Evolutionary conservation across 53 echinoderm and acorn worm genomes (phyloP).

Genomic region (Actinopyga echinites): DNA sequence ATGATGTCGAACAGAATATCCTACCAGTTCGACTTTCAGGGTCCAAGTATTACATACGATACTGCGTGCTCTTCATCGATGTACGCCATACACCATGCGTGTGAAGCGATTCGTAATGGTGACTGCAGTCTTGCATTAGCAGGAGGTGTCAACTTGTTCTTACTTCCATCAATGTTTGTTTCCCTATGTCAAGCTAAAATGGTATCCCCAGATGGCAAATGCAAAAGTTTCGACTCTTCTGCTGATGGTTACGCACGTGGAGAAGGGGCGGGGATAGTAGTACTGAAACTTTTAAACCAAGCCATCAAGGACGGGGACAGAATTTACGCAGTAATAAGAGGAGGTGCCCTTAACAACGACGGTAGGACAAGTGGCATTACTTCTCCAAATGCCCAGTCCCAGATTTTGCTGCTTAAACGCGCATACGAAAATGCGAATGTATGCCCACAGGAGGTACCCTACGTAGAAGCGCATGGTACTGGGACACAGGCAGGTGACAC

Average conservation of each 20-base stretch:
- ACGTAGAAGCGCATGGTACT: conserved; percentile 62
- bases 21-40: conserved; percentile 51
- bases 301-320: conserved; percentile 42
- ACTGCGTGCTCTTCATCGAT: conserved; percentile 59
- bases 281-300: conserved; percentile 40
- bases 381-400: conserved; percentile 40
- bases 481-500: conserved; percentile 51
- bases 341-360: no score
- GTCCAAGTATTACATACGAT: conserved; percentile 39
- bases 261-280: conserved; percentile 47
- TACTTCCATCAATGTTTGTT: neutral
- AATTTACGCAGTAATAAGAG: conserved; percentile 50
- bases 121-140: conserved; percentile 50
- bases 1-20: conserved; percentile 59
- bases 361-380: conserved; percentile 49
- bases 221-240: conserved; percentile 46
- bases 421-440: conserved; percentile 47
- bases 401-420: neutral
- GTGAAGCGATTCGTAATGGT: conserved; percentile 40
- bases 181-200: conserved; percentile 47
- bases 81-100: conserved; percentile 47
- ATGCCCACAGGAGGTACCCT: conserved; percentile 35
- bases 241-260: conserved; percentile 50
- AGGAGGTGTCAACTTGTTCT: conserved; percentile 21
- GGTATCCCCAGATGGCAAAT: conserved; percentile 50